These are phyloP conservation scores for Schizaphis graminum DNA, from an alignment of 2,888 invertebrate genomes.

Conservation along the genomic window DNA sequence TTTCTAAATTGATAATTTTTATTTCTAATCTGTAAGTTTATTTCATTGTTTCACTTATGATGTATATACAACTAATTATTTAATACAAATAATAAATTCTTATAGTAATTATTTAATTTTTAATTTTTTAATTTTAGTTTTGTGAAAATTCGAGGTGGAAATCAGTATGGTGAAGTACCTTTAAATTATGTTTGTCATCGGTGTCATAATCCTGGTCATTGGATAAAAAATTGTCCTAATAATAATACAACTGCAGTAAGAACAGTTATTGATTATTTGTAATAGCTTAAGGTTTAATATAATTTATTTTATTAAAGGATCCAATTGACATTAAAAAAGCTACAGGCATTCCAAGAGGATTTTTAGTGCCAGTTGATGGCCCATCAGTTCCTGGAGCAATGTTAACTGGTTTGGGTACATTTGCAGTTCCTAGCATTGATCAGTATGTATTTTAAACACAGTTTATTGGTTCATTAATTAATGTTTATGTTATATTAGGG, in stretches of 20 bases:
- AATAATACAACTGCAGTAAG: constrained; percentile 53
- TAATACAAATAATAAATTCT: neutral
- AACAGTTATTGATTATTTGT: constrained; percentile 27
- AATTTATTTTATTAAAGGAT: constrained; percentile 45
- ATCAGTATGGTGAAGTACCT: constrained; percentile 91
- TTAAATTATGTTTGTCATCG: constrained; percentile 93
- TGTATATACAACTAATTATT: neutral
- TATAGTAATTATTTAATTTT: neutral
- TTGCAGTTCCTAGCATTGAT: constrained; percentile 90
- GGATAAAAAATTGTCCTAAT: constrained; percentile 90
- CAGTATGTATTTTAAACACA: constrained; percentile 76
- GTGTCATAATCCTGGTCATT: constrained; percentile 95
- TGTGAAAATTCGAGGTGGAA: constrained; percentile 87
- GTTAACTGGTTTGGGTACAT: constrained; percentile 89
- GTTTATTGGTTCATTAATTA: neutral
- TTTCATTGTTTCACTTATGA: neutral
- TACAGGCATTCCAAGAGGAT: constrained; percentile 97
- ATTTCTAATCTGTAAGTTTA: neutral
- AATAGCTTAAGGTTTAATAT: constrained; percentile 31
- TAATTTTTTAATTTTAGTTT: constrained; percentile 77
- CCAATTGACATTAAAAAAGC: constrained; percentile 81
- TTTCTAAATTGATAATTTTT: neutral
- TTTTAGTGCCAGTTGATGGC: constrained; percentile 93
- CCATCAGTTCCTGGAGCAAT: constrained; percentile 91
- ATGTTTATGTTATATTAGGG: constrained; percentile 72